Percentiles rank a stretch among this genome's conserved stretches.
phyloP scores from a whole-genome alignment of 2,797 vertebrate genomes.

The Malurus leucopterus region DNA sequence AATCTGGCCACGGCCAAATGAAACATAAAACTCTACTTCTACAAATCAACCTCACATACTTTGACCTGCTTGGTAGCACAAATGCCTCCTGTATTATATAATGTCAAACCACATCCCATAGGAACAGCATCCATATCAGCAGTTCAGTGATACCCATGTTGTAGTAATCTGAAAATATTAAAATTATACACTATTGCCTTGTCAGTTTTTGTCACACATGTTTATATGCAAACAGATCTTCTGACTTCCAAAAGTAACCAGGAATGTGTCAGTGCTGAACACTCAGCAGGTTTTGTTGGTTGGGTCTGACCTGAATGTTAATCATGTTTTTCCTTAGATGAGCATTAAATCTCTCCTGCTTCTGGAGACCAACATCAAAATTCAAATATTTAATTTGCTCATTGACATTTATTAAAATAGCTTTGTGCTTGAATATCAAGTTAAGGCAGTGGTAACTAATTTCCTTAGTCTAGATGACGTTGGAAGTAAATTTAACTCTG shows the following conservation, averaged over 20 bases:
- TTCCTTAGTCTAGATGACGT: not conserved
- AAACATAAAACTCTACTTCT: not conserved
- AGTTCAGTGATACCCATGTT: not conserved
- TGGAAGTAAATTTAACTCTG: constrained; percentile 31
- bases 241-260: constrained; percentile 10
- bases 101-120: not conserved
- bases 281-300: not conserved
- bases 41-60: not conserved
- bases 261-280: not conserved
- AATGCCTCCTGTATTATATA: not conserved
- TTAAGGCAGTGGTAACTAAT: constrained; percentile 23
- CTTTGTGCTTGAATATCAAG: constrained; percentile 35
- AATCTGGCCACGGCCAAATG: not conserved
- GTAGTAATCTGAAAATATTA: constrained; percentile 13
- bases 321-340: not conserved
- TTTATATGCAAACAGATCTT: constrained; percentile 20
- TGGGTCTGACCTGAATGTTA: constrained; percentile 39
- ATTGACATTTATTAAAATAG: constrained; percentile 62
- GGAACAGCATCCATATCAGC: not conserved
- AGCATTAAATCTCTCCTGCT: constrained; percentile 4
- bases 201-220: constrained; percentile 22
- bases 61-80: not conserved
- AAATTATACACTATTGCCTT: not conserved
- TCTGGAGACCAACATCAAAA: constrained; percentile 43
- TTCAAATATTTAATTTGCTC: constrained; percentile 60